These are phyloP conservation scores for Blastobasis adustella DNA, from an alignment of 2,888 invertebrate genomes.

Conservation along the genomic window DNA sequence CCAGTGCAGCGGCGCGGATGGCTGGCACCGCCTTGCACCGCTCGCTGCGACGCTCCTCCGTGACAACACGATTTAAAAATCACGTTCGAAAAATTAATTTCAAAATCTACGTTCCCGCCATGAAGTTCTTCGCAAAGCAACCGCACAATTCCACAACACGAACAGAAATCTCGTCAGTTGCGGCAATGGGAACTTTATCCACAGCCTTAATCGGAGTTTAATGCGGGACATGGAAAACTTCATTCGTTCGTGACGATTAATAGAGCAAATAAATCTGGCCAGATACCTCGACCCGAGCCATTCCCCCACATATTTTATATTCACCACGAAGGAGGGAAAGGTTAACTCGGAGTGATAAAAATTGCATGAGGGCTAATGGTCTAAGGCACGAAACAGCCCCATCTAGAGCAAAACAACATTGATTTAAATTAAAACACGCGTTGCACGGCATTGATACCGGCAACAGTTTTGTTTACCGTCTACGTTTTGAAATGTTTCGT, in stretches of 20 bases:
- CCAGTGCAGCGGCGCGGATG: slow-evolving; percentile 1
- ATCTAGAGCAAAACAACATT: slow-evolving; percentile 21
- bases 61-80: too few species aligned
- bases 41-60: neutral
- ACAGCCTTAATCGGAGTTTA: too few species aligned
- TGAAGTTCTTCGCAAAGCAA: too few species aligned
- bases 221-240: slow-evolving; percentile 13
- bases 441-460: neutral
- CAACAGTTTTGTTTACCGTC: too few species aligned
- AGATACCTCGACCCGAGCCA: slow-evolving; percentile 22
- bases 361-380: slow-evolving; percentile 38
- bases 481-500: too few species aligned
- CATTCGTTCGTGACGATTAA: slow-evolving; percentile 38
- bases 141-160: neutral
- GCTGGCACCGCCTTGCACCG: slow-evolving; percentile 11
- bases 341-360: slow-evolving; percentile 44
- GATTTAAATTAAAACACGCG: slow-evolving; percentile 4
- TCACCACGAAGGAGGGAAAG: slow-evolving; percentile 29
- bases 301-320: slow-evolving; percentile 31
- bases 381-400: slow-evolving; percentile 37
- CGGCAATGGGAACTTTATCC: too few species aligned
- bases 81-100: too few species aligned
- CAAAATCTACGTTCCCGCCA: too few species aligned
- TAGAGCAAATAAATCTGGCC: slow-evolving; percentile 37
- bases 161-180: too few species aligned